Evolutionary conservation across 2,113 vertebrate species (phyloP).

Genomic region (Phalacrocorax pelagicus): DNA sequence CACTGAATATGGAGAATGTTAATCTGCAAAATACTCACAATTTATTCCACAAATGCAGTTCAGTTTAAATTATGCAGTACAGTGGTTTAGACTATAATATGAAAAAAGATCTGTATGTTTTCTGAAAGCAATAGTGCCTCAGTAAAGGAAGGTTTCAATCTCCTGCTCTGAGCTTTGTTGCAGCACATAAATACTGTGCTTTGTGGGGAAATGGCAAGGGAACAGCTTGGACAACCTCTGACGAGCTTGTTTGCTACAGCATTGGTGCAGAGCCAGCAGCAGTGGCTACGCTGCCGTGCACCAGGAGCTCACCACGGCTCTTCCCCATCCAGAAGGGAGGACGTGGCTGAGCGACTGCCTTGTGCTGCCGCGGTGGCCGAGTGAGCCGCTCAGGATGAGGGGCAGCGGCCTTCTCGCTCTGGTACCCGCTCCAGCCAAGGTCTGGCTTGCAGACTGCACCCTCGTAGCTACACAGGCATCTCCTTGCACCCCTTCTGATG

Average conservation of each 20-base stretch:
- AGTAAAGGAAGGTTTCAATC: neutral
- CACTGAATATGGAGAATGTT: neutral
- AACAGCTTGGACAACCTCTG: neutral
- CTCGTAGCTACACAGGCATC: neutral
- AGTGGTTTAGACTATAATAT: neutral
- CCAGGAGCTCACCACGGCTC: neutral
- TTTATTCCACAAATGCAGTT: neutral
- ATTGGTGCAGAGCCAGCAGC: too few species aligned
- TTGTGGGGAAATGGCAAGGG: neutral
- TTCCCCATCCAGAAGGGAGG: neutral
- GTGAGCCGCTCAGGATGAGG: neutral
- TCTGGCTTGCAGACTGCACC: neutral
- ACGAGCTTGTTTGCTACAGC: neutral
- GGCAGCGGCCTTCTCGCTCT: rapidly evolving
- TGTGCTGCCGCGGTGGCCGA: rapidly evolving
- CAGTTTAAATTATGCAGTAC: neutral
- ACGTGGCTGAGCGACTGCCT: rapidly evolving
- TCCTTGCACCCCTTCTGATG: neutral
- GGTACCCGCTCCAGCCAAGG: neutral
- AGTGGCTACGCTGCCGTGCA: rapidly evolving
- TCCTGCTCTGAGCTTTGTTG: neutral
- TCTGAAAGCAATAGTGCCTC: neutral
- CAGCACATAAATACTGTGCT: neutral
- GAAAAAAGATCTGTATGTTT: neutral
- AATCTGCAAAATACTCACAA: neutral